Evolutionary conservation across 2,888 invertebrate species (phyloP), one percentile per base, ranked within the genome.

Genomic region (Beris chalybata): DNA sequence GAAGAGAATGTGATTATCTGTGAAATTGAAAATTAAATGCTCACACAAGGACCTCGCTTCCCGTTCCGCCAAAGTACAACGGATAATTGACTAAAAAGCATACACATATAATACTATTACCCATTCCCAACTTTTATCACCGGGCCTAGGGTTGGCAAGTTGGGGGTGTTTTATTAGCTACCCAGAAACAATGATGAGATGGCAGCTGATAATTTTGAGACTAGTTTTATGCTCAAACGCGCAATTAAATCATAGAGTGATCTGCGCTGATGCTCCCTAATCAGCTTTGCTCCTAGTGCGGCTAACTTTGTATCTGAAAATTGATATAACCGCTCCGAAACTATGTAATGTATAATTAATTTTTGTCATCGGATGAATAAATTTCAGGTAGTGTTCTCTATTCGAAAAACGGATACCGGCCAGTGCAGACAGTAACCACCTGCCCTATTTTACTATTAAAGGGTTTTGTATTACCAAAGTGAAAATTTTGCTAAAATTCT

Each of bases 231-330:
- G 68, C 68, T 68, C 64, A 68, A 65, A 66, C 58, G 66, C 68
- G 53, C 78, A 78, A 78, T 78, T 78, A 77, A 77, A 78, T 77
- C 76, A 78, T 74, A 77, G 76, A 78, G 52, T 22, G 61, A 61
- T 61, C 43, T 50, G n/a, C 22, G 30, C 15, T 6, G 38, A 52
- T 59, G 31, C 58, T 48, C 58, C 50, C 52, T 61, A 61, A 61
- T 61, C 61, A 61, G 61, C 61, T 61, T 61, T 61, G 22, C 61
- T 50, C 61, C 50, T 52, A 12, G 45, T 58, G 58, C 9, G 50
- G 31, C 52, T 61, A 50, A 61, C 61, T 61, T 52, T 50, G 32
- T 61, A 61, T 32, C 43, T 50, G 50, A 52, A 52, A 61, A 61
- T 32, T 61, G 31, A 52, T 15, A 59, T 59, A 61, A 61, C 52